Conservation (phyloP, 37 sponge, comb jelly and placozoan species). For the Halichondria panicea region DNA sequence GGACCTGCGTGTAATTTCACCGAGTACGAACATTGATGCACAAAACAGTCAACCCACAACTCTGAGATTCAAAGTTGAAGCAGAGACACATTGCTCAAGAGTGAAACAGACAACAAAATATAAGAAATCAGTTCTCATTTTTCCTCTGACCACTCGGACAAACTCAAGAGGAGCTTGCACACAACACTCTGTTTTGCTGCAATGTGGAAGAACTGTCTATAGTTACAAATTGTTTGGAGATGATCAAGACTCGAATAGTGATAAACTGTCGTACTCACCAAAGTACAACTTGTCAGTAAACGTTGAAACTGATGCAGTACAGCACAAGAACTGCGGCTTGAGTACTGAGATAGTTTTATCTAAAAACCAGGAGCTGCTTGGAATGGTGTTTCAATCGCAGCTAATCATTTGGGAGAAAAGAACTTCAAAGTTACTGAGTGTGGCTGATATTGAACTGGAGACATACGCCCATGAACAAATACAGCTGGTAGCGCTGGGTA, state of each 20-base stretch:
- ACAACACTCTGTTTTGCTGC: constrained; percentile 26
- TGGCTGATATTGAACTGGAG: not conserved
- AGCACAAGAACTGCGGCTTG: not conserved
- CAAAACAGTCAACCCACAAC: not conserved
- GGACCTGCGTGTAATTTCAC: constrained; percentile 18
- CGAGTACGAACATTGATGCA: not conserved
- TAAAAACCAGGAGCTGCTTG: constrained; percentile 21
- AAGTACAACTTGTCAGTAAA: no score
- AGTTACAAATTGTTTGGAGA: no score
- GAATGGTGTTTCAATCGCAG: constrained; percentile 19
- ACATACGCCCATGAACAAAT: constrained; percentile 26
- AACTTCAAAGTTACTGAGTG: not conserved
- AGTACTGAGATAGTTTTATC: constrained; percentile 29
- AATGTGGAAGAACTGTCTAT: constrained; percentile 41
- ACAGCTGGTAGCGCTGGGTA: constrained; percentile 37
- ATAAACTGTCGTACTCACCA: no score
- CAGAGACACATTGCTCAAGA: not conserved
- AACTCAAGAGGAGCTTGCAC: constrained; percentile 1
- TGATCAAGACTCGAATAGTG: no score
- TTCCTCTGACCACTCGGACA: not conserved
- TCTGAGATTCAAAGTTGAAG: constrained; percentile 14
- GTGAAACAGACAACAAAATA: not conserved
- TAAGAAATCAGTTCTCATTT: constrained; percentile 12
- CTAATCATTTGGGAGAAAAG: constrained; percentile 21
- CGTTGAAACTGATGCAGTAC: not conserved